phyloP scores from a whole-genome alignment of 2,797 vertebrate genomes.

The Strix occidentalis region DNA sequence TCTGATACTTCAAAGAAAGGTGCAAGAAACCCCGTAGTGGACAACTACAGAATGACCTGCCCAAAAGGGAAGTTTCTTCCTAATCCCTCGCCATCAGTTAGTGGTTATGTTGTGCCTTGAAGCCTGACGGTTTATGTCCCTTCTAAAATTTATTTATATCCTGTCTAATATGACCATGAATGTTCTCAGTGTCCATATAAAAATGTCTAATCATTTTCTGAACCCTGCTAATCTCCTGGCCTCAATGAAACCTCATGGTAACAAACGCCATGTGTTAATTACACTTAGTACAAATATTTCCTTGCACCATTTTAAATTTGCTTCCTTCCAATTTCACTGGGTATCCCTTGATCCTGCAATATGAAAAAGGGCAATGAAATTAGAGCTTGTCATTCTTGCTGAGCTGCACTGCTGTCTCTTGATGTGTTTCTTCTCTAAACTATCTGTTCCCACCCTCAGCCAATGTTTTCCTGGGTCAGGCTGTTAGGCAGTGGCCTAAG shows the following conservation, averaged over 20 bases:
- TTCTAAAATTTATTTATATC: constrained; percentile 59
- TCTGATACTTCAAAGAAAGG: constrained; percentile 33
- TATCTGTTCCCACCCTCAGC: not conserved
- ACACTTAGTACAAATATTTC: constrained; percentile 26
- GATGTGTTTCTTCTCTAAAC: not conserved
- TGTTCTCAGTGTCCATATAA: constrained; percentile 55
- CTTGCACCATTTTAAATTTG: constrained; percentile 38
- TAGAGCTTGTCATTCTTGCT: not conserved
- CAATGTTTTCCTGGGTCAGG: not conserved
- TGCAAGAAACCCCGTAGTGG: constrained; percentile 2
- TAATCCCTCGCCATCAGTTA: constrained; percentile 14
- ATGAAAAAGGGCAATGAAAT: not conserved
- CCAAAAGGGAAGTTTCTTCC: constrained; percentile 33
- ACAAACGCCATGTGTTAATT: constrained; percentile 61
- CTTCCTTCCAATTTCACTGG: not conserved
- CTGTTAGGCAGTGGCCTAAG: not conserved
- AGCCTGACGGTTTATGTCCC: constrained; percentile 49
- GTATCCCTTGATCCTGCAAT: not conserved
- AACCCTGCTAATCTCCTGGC: constrained; percentile 60
- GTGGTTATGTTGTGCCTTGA: constrained; percentile 44
- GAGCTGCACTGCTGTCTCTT: not conserved
- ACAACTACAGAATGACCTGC: constrained; percentile 50
- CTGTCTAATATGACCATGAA: constrained; percentile 43
- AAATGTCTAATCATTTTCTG: constrained; percentile 63
- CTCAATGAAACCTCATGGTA: constrained; percentile 43